A percentile compares a stretch with the other conserved stretches of the same genome.
These are phyloP conservation scores for Chesias legatella DNA, from an alignment of 2,888 invertebrate species.

Conservation along the genomic window DNA sequence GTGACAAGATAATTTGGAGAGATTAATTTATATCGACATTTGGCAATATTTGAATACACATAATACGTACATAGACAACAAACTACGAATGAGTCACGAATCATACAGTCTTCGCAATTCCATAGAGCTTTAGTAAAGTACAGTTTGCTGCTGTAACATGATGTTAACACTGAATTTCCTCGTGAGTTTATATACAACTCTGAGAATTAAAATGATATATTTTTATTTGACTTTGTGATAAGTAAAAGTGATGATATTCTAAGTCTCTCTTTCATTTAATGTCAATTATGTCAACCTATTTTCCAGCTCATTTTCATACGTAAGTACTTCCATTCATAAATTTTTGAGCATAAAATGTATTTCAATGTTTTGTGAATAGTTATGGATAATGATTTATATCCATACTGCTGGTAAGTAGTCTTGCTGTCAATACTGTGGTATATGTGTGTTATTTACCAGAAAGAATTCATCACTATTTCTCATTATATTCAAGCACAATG, in stretches of 20 bases:
- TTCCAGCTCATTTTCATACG: neutral
- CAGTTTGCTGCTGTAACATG: too few relatives aligned
- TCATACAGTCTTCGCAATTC: constrained; percentile 77
- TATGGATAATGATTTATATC: too few relatives aligned
- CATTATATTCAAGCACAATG: constrained; percentile 23
- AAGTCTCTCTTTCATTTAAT: too few relatives aligned
- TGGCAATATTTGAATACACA: constrained; percentile 71
- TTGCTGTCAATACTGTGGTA: too few relatives aligned
- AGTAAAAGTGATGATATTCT: constrained; percentile 34
- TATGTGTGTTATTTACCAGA: constrained; percentile 8
- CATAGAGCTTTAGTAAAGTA: constrained; percentile 54
- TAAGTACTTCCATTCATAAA: too few relatives aligned
- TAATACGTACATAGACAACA: constrained; percentile 77
- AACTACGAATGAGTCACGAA: constrained; percentile 76
- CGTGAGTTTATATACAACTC: too few relatives aligned
- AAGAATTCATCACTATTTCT: constrained; percentile 48
- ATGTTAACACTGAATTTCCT: too few relatives aligned
- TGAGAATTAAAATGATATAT: neutral
- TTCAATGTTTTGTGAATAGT: too few relatives aligned
- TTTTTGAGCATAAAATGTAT: too few relatives aligned
- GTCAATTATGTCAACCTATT: too few relatives aligned
- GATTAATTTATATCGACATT: constrained; percentile 51
- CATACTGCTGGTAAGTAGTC: too few relatives aligned
- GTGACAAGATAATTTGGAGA: constrained; percentile 64
- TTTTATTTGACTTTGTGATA: neutral